Evolutionary conservation across 2,888 invertebrate genomes (phyloP).

Genomic region (Microctonus brassicae): DNA sequence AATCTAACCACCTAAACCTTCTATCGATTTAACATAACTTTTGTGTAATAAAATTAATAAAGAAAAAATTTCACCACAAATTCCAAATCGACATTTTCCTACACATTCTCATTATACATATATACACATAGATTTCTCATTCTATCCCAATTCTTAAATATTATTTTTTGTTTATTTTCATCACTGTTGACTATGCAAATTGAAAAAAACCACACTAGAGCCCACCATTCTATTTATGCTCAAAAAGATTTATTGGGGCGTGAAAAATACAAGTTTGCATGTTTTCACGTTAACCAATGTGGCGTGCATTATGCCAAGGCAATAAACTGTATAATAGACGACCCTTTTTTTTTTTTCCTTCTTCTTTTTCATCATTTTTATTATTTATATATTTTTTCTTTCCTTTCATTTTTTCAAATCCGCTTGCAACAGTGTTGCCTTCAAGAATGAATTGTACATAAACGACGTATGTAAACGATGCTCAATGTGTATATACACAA

Average conservation of each 20-base stretch:
- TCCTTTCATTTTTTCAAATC: background rate
- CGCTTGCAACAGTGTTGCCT: background rate
- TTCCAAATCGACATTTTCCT: background rate
- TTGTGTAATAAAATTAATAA: too few relatives aligned
- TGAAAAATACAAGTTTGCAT: conserved; percentile 5
- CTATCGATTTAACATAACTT: too few relatives aligned
- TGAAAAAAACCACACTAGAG: background rate
- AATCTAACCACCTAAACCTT: too few relatives aligned
- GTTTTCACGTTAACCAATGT: conserved; percentile 3
- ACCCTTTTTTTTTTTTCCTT: background rate
- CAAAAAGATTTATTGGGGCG: conserved; percentile 1
- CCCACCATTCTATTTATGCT: background rate
- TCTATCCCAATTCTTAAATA: background rate
- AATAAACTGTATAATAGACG: conserved; percentile 3
- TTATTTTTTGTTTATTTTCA: background rate
- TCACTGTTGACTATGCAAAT: conserved; percentile 1
- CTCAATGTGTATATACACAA: background rate
- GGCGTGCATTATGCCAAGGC: conserved; percentile 3
- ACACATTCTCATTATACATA: background rate
- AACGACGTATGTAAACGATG: too few relatives aligned
- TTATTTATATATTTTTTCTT: too few relatives aligned
- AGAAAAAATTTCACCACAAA: too few relatives aligned
- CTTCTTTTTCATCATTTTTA: background rate
- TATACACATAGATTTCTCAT: background rate
- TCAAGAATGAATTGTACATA: background rate